phyloP scores from a whole-genome alignment of 2,797 vertebrate species.

The Lerista edwardsae region DNA sequence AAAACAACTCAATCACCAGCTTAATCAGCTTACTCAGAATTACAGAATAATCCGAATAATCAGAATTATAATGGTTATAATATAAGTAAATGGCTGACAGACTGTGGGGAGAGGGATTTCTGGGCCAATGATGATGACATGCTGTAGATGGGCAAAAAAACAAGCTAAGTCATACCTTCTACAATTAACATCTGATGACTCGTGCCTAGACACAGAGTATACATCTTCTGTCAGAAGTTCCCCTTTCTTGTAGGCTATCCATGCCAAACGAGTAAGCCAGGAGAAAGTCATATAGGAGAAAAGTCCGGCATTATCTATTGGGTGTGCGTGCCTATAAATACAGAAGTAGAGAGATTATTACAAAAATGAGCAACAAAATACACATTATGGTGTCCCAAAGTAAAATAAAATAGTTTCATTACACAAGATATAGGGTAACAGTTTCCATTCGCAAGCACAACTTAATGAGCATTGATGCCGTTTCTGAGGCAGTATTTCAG shows the following conservation, averaged over 20 bases:
- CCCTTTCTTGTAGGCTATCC: constrained; percentile 84
- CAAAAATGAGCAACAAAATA: not conserved
- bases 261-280: constrained; percentile 89
- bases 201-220: constrained; percentile 87
- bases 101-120: not conserved
- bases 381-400: constrained; percentile 12
- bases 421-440: not conserved
- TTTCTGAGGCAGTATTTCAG: not conserved
- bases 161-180: constrained; percentile 80
- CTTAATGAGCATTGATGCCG: constrained; percentile 29
- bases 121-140: not conserved
- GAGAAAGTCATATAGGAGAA: constrained; percentile 95
- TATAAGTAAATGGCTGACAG: too few species aligned
- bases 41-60: too few species aligned
- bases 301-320: constrained; percentile 90
- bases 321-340: constrained; percentile 84
- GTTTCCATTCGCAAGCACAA: not conserved
- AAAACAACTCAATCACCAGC: not conserved
- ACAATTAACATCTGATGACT: constrained; percentile 88
- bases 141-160: not conserved
- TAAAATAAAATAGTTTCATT: constrained; percentile 43
- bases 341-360: constrained; percentile 26
- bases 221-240: constrained; percentile 87
- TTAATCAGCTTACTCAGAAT: too few species aligned
- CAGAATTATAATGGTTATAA: not conserved